Evolutionary conservation across 2,888 invertebrate genomes (phyloP), one percentile per base, ranked within the genome.

Genomic region (Tachina fera): DNA sequence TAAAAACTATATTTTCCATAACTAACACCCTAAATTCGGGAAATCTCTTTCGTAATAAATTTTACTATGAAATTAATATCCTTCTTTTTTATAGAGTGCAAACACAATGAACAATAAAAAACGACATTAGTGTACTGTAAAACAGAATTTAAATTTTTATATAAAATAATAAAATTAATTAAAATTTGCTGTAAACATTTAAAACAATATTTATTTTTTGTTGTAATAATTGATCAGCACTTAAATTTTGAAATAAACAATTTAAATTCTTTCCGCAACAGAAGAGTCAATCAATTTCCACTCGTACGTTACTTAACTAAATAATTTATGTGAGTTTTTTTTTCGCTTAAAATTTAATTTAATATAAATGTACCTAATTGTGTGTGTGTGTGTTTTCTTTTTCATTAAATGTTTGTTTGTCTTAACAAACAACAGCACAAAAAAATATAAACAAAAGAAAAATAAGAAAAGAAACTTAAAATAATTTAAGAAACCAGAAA

Each of bases 261-360:
- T 51, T 51, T 22, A 19, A 53, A 61, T 53, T 77, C 51, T 78
- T 77, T 77, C 68, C 60, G 67, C 58, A 60, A 39, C 75, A 75
- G 60, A 72, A 74, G 63, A 84, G 84, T 84, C 81, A 85, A 81
- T 85, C 84, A 81, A 85, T 81, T 78, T 74, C 81, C 81, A 81
- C 84, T 85, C 77, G 65, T 80, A 58, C 39, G 72, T 81, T 77
- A 61, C 77, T 84, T 80, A 61, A 70, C 68, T 63, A 49, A 77
- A 85, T 81, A 76, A 80, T 84, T 80, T 74, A 84, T 81, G 68
- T 74, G 78, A 47, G 71, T 76, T 81, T 79, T 83, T 79, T 83
- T 71, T 79, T 71, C 74, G 58, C 67, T 61, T 67, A 22, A 81
- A 3, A 19, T 71, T 51, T 61, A 13, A n/a, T 77, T 77, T 41